Conservation (phyloP, 2,113 vertebrate species). For the Chloebia gouldiae region DNA sequence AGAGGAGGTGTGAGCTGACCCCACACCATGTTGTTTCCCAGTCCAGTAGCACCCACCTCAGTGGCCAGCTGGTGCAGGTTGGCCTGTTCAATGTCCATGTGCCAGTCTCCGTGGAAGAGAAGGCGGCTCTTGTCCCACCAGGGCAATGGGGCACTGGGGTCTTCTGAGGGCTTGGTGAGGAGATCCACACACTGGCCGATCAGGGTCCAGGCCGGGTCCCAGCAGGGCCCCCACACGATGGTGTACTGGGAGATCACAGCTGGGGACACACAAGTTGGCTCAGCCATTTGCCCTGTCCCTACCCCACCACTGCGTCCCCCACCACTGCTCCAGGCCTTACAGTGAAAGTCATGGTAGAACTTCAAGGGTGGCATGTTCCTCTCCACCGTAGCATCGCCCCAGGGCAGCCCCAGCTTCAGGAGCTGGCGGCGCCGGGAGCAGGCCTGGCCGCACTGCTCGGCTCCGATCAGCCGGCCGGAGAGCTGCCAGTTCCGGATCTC, state of each 20-base stretch:
- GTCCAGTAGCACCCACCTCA: constrained; percentile 74
- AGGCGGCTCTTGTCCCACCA: constrained; percentile 99
- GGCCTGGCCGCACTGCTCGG: constrained; percentile 87
- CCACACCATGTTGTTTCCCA: accelerated
- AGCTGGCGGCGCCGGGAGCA: constrained; percentile 83
- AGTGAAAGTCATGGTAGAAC: constrained; percentile 94
- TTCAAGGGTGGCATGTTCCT: constrained; percentile 96
- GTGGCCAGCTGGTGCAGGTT: constrained; percentile 96
- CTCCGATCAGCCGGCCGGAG: constrained; percentile 86
- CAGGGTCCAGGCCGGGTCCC: constrained; percentile 97
- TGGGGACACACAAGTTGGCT: constrained; percentile 38
- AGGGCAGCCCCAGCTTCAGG: constrained; percentile 86
- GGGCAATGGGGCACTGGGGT: constrained; percentile 87
- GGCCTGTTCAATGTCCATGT: constrained; percentile 94
- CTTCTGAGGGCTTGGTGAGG: constrained; percentile 90
- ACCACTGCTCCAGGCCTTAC: constrained; percentile 71
- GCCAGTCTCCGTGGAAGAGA: constrained; percentile 88
- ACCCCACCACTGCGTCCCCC: not conserved
- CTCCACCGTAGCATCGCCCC: constrained; percentile 87
- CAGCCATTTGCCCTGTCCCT: not conserved
- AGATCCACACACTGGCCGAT: constrained; percentile 94
- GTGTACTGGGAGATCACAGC: constrained; percentile 93
- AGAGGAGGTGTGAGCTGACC: not conserved
- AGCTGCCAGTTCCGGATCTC: constrained; percentile 95
- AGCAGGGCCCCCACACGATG: constrained; percentile 97